Base-by-base conservation (phyloP, 2,113 vertebrate species). In the Motacilla tschutschensis region DNA sequence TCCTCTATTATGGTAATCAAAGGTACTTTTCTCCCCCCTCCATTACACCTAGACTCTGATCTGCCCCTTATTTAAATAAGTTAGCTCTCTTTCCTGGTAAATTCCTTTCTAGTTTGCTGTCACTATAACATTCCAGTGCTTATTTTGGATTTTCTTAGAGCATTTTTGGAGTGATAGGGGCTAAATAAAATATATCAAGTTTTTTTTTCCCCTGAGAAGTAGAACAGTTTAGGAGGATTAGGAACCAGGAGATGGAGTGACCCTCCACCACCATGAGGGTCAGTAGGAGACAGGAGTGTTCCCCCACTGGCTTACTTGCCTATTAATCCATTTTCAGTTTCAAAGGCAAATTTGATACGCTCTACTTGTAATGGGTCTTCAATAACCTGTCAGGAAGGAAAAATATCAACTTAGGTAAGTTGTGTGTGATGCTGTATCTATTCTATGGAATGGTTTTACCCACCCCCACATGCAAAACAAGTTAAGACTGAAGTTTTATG, bases 311-410 rank as follows among this genome's bases (percentile, higher is more conserved):
- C 36, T 66, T 94, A 97, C 97, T 93, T 97, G 97, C 99, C 99
- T 93, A 99, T 94, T 89, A 99, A 97, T 70, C 99, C 99, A 95
- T 98, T 99, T 88, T 99, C 99, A 28, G 98, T 98, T 96, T 99
- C 99, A 95, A 99, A 99, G 19, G 98, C 98, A 94, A 98, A 99
- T 93, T 99, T 99, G 76, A 99, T 96, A 93, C 99, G 98, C 72
- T 99, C 98, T 66, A 98, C 94, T 89, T 99, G 99, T 70, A 99
- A 97, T 44, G 98, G 98, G 69, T 99, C 99, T 94, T 99, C 99
- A 92, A 98, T 97, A 58, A 99, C 98, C 99, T 99, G 91, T 50
- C 48, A 74, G n/a, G 62, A 69, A 84, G 64, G 44, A 76, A 62
- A 85, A 66, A 60, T 5, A 36, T 14, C 31, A n/a, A 48, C 35